Evolutionary conservation across 2,113 vertebrate species (phyloP).

Genomic region (Cyanistes caeruleus): DNA sequence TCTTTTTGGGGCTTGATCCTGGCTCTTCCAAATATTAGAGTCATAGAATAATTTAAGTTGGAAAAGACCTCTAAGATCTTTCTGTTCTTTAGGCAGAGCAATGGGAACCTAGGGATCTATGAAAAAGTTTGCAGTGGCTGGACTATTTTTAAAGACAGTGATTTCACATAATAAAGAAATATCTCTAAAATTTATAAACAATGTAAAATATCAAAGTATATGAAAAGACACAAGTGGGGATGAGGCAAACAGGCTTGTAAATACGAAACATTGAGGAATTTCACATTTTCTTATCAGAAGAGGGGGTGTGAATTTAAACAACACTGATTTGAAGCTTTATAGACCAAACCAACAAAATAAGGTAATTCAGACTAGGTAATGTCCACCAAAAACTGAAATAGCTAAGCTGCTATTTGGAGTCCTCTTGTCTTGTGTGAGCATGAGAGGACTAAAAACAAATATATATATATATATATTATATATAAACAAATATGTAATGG

Average conservation of each 20-base stretch:
- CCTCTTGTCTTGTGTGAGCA: background rate
- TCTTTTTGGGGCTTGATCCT: background rate
- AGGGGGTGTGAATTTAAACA: background rate
- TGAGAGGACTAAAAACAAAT: background rate
- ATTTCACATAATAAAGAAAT: background rate
- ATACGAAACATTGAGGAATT: background rate
- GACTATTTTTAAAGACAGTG: background rate
- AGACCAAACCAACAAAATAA: background rate
- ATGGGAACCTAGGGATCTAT: background rate
- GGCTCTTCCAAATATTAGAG: background rate
- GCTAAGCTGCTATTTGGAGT: background rate
- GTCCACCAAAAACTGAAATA: background rate
- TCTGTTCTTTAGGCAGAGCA: background rate
- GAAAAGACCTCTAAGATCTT: background rate
- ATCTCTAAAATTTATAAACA: background rate
- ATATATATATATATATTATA: too few species aligned
- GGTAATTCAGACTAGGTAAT: accelerated
- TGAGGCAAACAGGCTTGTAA: background rate
- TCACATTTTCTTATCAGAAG: background rate
- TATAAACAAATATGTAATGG: background rate
- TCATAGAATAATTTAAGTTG: background rate
- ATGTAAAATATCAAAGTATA: background rate
- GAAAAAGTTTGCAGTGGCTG: background rate
- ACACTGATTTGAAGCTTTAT: background rate
- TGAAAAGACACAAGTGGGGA: background rate